Evolutionary conservation across 2,888 invertebrate genomes (phyloP), one percentile per base, ranked within the genome.

Genomic region (Parthenolecanium corni): DNA sequence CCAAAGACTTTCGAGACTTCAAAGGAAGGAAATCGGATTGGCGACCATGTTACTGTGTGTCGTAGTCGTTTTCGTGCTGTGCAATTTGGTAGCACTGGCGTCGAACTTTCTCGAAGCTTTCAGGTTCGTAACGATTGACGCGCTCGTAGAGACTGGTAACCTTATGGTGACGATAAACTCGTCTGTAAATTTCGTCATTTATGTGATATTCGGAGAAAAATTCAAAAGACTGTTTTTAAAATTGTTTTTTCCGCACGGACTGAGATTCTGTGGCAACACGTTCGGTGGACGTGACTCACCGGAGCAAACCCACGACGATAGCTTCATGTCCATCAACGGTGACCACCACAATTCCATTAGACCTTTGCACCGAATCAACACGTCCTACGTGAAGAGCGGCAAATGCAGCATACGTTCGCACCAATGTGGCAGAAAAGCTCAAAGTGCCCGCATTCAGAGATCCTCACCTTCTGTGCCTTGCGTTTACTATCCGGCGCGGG

Each of bases 191-290:
- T 96, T 97, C 74, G 84, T 97, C 67, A 93, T 97, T 70, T 97
- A 97, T 77, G 94, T 95, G 68, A 94, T 94, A 68, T 95, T 96
- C 74, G 96, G 96, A 1, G 91, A 95, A 73, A 95, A 96, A 74
- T 96, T 96, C 77, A 89, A 91, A 73, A 79, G 88, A 66, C 82
- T 92, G 67, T 90, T 92, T 74, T 76, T 89, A 68, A 78, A 84
- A 74, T 79, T 86, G 74, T 87, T 87, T 77, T 87, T 87, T 75
- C 83, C 82, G 69, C 76, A 79, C 51, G 76, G 76, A 16, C 65
- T 67, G 11, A 40, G 52, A 16, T 46, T 67, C 44, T 69, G 77
- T 62, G 73, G 76, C 65, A 73, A 73, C 1, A 73, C 79, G 68
- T 75, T 80, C 69, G 77, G 80, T 64, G 80, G 79, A 68, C 76